phyloP scores from a whole-genome alignment of 2,113 vertebrate genomes.

The Cairina moschata region DNA sequence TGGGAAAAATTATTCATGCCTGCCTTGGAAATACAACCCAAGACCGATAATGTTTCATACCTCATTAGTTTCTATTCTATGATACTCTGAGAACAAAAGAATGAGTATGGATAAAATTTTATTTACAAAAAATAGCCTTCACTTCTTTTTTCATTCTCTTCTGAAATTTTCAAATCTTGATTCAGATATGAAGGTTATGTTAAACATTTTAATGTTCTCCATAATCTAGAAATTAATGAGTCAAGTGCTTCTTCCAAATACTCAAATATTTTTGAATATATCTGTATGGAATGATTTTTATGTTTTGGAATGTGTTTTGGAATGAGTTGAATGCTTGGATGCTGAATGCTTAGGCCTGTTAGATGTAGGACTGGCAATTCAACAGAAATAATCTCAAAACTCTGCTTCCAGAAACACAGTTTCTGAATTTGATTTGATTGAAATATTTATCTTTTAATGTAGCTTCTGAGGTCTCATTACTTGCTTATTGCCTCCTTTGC shows the following conservation, averaged over 20 bases:
- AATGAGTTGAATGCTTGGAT: not conserved
- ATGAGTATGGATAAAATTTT: not conserved
- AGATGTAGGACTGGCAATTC: not conserved
- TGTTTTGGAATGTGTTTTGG: not conserved
- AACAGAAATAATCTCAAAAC: not conserved
- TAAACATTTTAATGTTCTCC: not conserved
- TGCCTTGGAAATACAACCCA: constrained; percentile 9
- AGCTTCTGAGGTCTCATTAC: not conserved
- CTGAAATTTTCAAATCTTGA: not conserved
- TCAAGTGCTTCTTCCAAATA: not conserved
- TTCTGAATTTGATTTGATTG: not conserved
- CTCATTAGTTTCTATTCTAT: not conserved
- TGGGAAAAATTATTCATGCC: constrained; percentile 29
- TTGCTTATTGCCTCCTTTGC: not conserved
- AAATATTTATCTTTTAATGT: not conserved
- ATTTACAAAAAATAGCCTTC: not conserved
- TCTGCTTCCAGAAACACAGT: not conserved
- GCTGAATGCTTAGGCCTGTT: not conserved
- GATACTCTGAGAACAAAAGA: not conserved
- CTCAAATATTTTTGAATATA: not conserved
- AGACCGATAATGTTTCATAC: not conserved
- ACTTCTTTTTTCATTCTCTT: not conserved
- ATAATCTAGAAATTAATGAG: not conserved
- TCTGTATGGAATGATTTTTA: not conserved
- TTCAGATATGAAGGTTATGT: not conserved